These are phyloP conservation scores for Lacerta viridis DNA, from an alignment of 2,797 vertebrate species.

Conservation along the genomic window DNA sequence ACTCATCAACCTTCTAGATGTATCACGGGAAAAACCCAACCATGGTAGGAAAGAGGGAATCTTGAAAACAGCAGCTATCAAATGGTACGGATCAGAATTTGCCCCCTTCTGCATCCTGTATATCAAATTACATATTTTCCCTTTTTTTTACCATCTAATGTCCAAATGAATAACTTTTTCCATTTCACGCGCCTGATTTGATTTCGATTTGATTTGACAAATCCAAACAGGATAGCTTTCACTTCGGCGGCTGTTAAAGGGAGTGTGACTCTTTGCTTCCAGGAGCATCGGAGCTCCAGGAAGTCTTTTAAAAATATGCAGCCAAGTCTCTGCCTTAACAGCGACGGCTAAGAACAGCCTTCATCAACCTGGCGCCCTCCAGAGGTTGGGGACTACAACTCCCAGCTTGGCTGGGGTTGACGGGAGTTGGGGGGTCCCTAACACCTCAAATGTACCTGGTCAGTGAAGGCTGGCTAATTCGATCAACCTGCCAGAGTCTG, in stretches of 20 bases:
- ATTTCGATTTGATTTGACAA: neutral
- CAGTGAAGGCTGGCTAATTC: too few species aligned
- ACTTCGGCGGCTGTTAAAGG: neutral
- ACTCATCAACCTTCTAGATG: neutral
- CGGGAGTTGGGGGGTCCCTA: neutral
- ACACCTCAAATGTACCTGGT: neutral
- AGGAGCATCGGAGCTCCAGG: neutral
- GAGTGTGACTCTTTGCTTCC: neutral
- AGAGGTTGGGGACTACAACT: too few species aligned
- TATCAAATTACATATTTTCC: neutral
- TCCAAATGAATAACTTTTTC: neutral
- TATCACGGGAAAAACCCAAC: neutral
- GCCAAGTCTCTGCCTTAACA: neutral
- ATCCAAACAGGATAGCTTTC: neutral
- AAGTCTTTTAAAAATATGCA: neutral
- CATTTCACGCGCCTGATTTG: too few species aligned
- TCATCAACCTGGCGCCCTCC: neutral
- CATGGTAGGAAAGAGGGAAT: neutral
- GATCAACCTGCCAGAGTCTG: too few species aligned
- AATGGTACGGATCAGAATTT: neutral
- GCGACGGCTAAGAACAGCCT: neutral
- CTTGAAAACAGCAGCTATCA: neutral
- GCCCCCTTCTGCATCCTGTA: neutral
- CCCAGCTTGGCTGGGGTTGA: neutral
- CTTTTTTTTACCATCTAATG: neutral